Evolutionary conservation across 2,797 vertebrate genomes (phyloP).

Genomic region (Ispidina lecontei): DNA sequence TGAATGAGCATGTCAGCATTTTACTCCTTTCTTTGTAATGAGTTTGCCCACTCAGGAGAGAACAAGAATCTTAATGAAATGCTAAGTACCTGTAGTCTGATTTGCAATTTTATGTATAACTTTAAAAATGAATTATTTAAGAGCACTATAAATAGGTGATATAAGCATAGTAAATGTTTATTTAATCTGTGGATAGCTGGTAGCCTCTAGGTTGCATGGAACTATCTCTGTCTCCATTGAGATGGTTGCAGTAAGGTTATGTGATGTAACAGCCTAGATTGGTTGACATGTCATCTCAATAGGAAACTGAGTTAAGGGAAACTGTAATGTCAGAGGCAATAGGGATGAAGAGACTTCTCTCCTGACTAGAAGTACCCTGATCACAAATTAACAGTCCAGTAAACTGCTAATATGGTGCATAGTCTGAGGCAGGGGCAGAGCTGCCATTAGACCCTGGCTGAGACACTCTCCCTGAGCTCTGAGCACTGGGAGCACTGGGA

Average conservation of each 20-base stretch:
- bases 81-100: background rate
- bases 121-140: background rate
- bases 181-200: background rate
- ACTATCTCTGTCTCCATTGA: background rate
- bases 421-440: background rate
- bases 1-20: background rate
- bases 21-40: background rate
- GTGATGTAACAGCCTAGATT: background rate
- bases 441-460: background rate
- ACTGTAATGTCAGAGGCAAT: background rate
- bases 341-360: background rate
- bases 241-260: background rate
- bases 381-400: background rate
- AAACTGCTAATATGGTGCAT: background rate
- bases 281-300: background rate
- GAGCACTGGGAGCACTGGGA: background rate
- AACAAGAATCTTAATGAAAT: background rate
- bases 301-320: background rate
- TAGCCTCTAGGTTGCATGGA: background rate
- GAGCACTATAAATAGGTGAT: too few species aligned
- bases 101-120: background rate
- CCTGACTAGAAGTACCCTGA: background rate
- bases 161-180: background rate
- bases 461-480: fast-evolving
- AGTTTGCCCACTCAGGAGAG: background rate